Evolutionary conservation across 1,140 invertebrate genomes (phyloP), one percentile per base, ranked within the genome.

Genomic region (Andricus grossulariae): DNA sequence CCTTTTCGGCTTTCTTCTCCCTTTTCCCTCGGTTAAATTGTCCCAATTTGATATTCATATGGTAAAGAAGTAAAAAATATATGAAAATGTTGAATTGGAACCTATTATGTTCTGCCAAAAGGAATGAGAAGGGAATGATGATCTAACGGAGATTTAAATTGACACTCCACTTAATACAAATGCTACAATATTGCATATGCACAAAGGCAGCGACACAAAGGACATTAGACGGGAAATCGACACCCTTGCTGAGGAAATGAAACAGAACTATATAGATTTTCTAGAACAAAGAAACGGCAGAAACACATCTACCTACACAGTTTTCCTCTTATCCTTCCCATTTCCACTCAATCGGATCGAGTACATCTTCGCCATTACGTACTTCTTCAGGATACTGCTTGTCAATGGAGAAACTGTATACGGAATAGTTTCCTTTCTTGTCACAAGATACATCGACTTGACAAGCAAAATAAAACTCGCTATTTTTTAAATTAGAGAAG

Each of bases 281-380:
- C 60, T 66, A 66, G 60, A 66, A 66, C 60, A 66, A 66, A 66
- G 60, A 66, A 66, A 39, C 25, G 32, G n/a, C 25, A n/a, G 19
- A 54, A 83, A 81, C 71, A 78, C 77, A 83, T 83, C 75, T 77
- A 77, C 76, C 72, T 81, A 80, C 82, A 83, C 55, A 76, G 80
- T 80, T 84, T 83, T 60, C 80, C 74, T 72, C 66, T 81, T 76
- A 83, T 82, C 82, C 77, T 79, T 78, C 49, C 77, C 72, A 84
- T 84, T 83, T 83, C 79, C 79, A 83, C 76, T 75, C 76, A 83
- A 79, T 84, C 81, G 81, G 72, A 84, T 84, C 79, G 71, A 74
- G 71, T 79, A 79, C 72, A 75, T 57, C 73, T 71, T 77, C 76
- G 60, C 80, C 80, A 83, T 84, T 84, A 83, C 76, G 74, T 81